These are phyloP conservation scores for Dendrolimus pini DNA, from an alignment of 2,888 invertebrate genomes.

Conservation along the genomic window DNA sequence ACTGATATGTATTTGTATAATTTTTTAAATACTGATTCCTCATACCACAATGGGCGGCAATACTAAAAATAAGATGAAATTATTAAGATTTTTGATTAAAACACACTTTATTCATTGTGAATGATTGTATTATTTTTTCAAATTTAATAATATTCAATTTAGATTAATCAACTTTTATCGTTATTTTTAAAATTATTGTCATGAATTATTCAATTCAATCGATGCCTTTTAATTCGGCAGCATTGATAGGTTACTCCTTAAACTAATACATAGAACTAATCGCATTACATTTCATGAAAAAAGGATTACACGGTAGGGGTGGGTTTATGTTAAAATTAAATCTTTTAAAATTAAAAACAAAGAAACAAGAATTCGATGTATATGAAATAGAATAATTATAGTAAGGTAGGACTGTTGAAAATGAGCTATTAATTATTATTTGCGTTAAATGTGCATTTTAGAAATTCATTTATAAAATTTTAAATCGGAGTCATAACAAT, in stretches of 20 bases:
- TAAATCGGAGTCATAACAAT: too few relatives aligned
- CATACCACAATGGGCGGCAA: constrained; percentile 68
- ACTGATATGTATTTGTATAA: constrained; percentile 28
- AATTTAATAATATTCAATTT: too few relatives aligned
- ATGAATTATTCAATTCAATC: too few relatives aligned
- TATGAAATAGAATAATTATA: neutral
- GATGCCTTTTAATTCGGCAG: constrained; percentile 7
- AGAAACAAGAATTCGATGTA: neutral
- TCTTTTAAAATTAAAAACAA: neutral
- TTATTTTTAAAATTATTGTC: too few relatives aligned
- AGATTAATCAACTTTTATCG: too few relatives aligned
- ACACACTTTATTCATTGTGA: too few relatives aligned
- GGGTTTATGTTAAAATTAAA: constrained; percentile 55
- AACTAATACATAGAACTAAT: neutral
- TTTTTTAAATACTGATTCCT: constrained; percentile 27
- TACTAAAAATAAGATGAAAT: constrained; percentile 58
- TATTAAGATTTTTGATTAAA: constrained; percentile 1
- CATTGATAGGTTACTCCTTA: constrained; percentile 14
- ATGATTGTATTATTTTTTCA: too few relatives aligned
- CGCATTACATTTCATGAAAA: too few relatives aligned
- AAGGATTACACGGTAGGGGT: constrained; percentile 41
- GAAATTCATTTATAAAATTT: neutral
- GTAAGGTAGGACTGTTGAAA: neutral
- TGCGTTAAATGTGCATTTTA: constrained; percentile 15
- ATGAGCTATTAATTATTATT: neutral